phyloP scores from a whole-genome alignment of 2,113 vertebrate species.

The Scophthalmus maximus region DNA sequence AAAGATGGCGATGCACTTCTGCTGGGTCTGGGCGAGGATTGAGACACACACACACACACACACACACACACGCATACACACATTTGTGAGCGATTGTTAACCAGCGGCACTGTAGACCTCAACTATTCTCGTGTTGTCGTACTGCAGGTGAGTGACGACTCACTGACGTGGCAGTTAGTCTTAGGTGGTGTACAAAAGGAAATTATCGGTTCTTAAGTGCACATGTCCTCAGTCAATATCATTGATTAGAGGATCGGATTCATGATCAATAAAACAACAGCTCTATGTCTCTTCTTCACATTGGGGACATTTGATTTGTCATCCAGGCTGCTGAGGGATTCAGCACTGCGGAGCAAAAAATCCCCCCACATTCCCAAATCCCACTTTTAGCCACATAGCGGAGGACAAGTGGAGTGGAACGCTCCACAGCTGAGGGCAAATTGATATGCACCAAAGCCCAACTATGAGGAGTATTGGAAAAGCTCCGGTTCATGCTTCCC shows the following conservation, averaged over 20 bases:
- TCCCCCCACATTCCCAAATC: slow-evolving; percentile 11
- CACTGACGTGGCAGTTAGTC: slow-evolving; percentile 17
- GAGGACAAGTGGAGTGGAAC: slow-evolving; percentile 50
- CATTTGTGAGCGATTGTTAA: background rate
- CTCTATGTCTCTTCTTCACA: slow-evolving; percentile 6
- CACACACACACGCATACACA: slow-evolving; percentile 2
- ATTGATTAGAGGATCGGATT: slow-evolving; percentile 39
- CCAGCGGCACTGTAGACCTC: too few species aligned
- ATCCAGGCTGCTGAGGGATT: slow-evolving; percentile 18
- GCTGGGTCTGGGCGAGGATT: slow-evolving; percentile 87
- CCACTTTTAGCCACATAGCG: slow-evolving; percentile 30
- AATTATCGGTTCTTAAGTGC: slow-evolving; percentile 34
- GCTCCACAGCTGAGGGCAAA: slow-evolving; percentile 37
- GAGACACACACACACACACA: slow-evolving; percentile 10
- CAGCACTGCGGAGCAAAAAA: background rate
- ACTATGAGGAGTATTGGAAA: slow-evolving; percentile 28
- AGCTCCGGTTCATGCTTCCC: slow-evolving; percentile 26
- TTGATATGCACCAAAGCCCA: slow-evolving; percentile 26
- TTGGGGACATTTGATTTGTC: slow-evolving; percentile 23
- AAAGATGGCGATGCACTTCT: slow-evolving; percentile 96
- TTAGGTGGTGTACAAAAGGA: background rate
- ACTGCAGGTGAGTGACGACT: background rate
- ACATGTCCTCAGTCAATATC: slow-evolving; percentile 41
- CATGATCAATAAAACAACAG: slow-evolving; percentile 49
- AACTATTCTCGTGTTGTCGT: too few species aligned